These are phyloP conservation scores for Pteromalus puparum DNA, from an alignment of 1,140 invertebrate genomes.

Conservation along the genomic window DNA sequence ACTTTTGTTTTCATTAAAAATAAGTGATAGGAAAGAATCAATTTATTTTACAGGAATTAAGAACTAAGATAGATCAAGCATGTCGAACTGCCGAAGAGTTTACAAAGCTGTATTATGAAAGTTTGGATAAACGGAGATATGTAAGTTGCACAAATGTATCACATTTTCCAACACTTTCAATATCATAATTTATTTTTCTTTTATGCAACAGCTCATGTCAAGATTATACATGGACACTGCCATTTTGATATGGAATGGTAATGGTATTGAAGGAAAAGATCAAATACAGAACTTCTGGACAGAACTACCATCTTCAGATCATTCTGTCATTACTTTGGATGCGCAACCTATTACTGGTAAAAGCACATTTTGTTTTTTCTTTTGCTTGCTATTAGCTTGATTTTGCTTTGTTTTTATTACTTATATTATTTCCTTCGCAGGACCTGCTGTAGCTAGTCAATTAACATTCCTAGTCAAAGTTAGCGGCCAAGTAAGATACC, in stretches of 20 bases:
- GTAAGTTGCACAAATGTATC: conserved; percentile 72
- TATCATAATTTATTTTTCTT: conserved; percentile 57
- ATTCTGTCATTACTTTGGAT: conserved; percentile 83
- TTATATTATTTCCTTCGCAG: conserved; percentile 62
- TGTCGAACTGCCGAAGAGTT: conserved; percentile 88
- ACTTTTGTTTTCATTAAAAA: neutral
- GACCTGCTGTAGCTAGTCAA: conserved; percentile 79
- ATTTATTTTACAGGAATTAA: conserved; percentile 67
- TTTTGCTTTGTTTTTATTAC: conserved; percentile 13
- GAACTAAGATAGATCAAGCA: conserved; percentile 82
- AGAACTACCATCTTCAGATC: conserved; percentile 83
- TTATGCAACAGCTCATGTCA: conserved; percentile 78
- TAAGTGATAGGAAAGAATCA: neutral
- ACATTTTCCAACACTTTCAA: neutral
- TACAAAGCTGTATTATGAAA: conserved; percentile 88
- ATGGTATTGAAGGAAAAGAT: conserved; percentile 83
- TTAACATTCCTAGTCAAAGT: conserved; percentile 85
- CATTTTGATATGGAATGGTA: conserved; percentile 91
- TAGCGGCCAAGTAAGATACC: conserved; percentile 84
- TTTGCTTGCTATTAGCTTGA: conserved; percentile 34
- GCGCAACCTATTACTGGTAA: conserved; percentile 86
- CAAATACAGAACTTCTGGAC: conserved; percentile 87
- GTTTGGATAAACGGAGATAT: conserved; percentile 87
- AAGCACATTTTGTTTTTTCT: conserved; percentile 47
- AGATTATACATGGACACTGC: conserved; percentile 87